These are phyloP conservation scores for Dufourea novaeangliae DNA, from an alignment of 1,140 invertebrate species.

Conservation along the genomic window DNA sequence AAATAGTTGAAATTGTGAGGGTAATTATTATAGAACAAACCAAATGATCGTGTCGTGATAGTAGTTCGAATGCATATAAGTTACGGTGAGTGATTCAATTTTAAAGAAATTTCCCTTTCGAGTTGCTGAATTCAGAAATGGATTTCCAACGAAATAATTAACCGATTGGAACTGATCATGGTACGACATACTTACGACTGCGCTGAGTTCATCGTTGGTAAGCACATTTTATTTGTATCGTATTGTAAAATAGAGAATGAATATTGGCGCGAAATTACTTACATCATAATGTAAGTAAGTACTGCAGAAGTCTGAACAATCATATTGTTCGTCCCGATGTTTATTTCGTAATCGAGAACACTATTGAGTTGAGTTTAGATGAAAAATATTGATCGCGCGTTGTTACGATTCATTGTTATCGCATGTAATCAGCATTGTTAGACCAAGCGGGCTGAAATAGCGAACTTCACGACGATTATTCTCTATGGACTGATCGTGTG, in stretches of 20 bases:
- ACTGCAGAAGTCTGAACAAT: conserved; percentile 1
- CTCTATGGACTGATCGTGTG: conserved; percentile 1
- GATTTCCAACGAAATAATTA: background rate
- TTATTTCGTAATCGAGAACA: background rate
- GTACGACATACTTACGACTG: too few species aligned
- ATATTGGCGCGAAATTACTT: background rate
- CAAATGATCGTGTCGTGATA: too few species aligned
- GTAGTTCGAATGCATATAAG: background rate
- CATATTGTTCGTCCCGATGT: conserved; percentile 8
- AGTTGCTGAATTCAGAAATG: background rate
- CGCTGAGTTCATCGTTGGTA: conserved; percentile 2
- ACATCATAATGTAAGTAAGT: conserved; percentile 16
- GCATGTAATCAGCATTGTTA: conserved; percentile 24
- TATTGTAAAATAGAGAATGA: background rate
- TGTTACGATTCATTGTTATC: conserved; percentile 53
- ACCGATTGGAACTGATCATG: background rate
- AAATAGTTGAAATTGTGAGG: background rate
- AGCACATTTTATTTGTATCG: conserved; percentile 10
- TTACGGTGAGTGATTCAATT: background rate
- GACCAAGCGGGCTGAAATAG: conserved; percentile 1
- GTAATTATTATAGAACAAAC: background rate
- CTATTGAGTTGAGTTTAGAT: background rate
- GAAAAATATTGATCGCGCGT: conserved; percentile 7
- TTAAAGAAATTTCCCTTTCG: background rate
- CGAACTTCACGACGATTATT: background rate